A percentile compares a stretch with the other conserved stretches of the same genome.
Evolutionary conservation across 2,113 vertebrate genomes (phyloP).

Genomic region (Sceloporus undulatus): DNA sequence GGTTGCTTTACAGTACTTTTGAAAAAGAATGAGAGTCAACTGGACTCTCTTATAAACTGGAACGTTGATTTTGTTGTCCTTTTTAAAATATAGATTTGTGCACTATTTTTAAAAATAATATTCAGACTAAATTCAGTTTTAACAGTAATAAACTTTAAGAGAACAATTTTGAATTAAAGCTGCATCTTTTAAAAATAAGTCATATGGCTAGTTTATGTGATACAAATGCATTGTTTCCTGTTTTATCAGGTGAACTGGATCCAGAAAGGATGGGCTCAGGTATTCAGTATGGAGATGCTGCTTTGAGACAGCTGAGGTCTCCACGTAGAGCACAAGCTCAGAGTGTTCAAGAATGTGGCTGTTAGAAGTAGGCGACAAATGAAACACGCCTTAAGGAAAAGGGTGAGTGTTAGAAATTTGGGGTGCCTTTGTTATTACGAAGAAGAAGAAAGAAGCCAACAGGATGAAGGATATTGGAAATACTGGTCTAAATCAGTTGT

Average conservation of each 20-base stretch:
- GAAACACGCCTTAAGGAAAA: conserved; percentile 49
- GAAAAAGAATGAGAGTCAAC: not conserved
- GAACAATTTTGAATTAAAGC: not conserved
- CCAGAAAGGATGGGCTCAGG: conserved; percentile 86
- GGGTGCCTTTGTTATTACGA: not conserved
- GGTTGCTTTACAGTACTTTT: not conserved
- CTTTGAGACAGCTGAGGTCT: conserved; percentile 82
- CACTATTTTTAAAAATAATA: not conserved
- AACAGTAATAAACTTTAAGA: not conserved
- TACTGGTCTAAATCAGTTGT: too few relatives aligned
- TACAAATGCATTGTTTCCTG: conserved; percentile 24
- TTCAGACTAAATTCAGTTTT: not conserved
- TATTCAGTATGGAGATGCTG: conserved; percentile 85
- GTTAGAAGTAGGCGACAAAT: conserved; percentile 63
- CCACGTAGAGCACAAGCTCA: conserved; percentile 79
- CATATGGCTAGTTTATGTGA: not conserved
- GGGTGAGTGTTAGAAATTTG: conserved; percentile 59
- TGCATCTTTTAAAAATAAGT: not conserved
- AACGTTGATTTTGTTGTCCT: not conserved
- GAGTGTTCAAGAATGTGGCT: conserved; percentile 82
- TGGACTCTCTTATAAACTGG: not conserved
- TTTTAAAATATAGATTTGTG: not conserved
- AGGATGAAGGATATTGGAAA: too few relatives aligned
- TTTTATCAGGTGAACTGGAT: conserved; percentile 81
- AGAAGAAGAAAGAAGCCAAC: not conserved